Evolutionary conservation across 2,113 vertebrate genomes (phyloP), one percentile per base, ranked within the genome.

Genomic region (Falco punctatus): DNA sequence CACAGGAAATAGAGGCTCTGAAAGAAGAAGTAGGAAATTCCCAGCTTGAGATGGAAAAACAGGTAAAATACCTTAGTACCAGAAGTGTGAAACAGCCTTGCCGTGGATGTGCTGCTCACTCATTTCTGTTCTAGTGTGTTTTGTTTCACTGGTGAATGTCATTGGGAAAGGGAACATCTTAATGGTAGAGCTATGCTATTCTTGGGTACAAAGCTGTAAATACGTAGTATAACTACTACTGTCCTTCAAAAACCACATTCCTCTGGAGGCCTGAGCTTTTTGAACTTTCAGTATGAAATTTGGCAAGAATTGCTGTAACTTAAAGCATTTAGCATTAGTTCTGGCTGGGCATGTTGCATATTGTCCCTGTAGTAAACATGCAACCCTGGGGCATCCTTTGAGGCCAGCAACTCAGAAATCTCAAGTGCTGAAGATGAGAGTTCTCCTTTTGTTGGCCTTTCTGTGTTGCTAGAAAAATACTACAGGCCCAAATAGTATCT

Each of bases 1-100:
- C 98, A 98, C 98, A 98, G 97, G 98, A 99, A 98, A 98, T 99
- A 97, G 96, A 98, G 93, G 91, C 98, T 97, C 98, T 99, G 97
- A 99, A 98, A 98, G 98, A 98, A 97, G 99, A 99, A 97, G 89
- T 99, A 93, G 98, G 98, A 97, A 98, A 98, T 98, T 96, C 98
- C 98, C 98, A 98, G 97, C 98, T 98, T 98, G 98, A 98, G 97
- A 98, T 98, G 97, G 95, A 98, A 77, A 98, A 98, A 88, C 98
- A 99, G 98, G 98, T 98, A 98, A 98, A 96, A 90, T 70, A 88
- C 67, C 94, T 82, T 15, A 97, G 97, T 97, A 97, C 78, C 96
- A 97, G 88, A 94, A 88, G 96, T 82, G 96, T 98, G 97, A 87
- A 79, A 96, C 97, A 97, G 92, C 92, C 93, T 97, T 97, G 94